Evolutionary conservation across 2,888 invertebrate species (phyloP).

Genomic region (Ganaspis brasiliensis): DNA sequence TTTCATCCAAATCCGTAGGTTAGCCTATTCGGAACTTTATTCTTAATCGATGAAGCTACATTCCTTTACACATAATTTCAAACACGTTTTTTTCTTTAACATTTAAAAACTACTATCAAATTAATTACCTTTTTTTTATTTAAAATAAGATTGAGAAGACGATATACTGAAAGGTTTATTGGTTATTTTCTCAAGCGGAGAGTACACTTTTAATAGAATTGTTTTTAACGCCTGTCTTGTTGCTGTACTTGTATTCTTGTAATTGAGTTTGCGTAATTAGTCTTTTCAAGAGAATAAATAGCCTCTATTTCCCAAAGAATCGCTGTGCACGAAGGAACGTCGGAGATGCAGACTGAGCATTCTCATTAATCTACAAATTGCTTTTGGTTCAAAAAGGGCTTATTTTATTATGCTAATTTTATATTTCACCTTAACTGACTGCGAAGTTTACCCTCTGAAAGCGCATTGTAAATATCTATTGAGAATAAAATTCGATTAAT

Average conservation of each 20-base stretch:
- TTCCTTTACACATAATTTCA: no score
- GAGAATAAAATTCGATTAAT: no score
- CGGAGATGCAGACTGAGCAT: constrained; percentile 30
- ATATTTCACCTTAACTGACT: no score
- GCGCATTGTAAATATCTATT: no score
- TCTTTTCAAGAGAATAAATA: constrained; percentile 38
- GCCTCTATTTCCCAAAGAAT: constrained; percentile 32
- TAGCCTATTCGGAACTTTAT: no score
- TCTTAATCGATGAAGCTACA: no score
- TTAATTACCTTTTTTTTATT: no score
- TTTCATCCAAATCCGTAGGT: no score
- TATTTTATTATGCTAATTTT: neutral
- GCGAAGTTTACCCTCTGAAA: no score
- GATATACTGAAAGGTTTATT: constrained; percentile 28
- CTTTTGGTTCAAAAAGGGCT: neutral
- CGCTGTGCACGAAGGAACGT: constrained; percentile 8
- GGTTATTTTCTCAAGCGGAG: constrained; percentile 34
- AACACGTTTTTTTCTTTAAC: no score
- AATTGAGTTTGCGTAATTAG: constrained; percentile 41
- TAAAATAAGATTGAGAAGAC: neutral
- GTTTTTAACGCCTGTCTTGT: constrained; percentile 42
- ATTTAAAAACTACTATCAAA: no score
- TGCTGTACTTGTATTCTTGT: constrained; percentile 39
- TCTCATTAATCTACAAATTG: constrained; percentile 35
- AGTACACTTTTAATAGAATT: constrained; percentile 39